A percentile compares a stretch with the other conserved stretches of the same genome.
These are phyloP conservation scores for Mus minutoides DNA, from an alignment of 2,797 vertebrate genomes.

Conservation along the genomic window DNA sequence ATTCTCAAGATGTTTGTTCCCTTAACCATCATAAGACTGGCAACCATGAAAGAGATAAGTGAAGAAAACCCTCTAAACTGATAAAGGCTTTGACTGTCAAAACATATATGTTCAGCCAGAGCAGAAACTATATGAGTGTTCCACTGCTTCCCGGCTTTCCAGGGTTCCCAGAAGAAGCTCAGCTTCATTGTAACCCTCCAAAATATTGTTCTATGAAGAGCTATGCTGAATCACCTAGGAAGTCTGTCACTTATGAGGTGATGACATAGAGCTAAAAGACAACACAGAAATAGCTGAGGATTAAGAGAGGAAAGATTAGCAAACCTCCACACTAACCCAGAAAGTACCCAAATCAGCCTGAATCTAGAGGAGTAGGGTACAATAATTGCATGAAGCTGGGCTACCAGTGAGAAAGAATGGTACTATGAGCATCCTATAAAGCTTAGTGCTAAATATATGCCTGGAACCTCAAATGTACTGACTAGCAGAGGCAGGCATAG, in stretches of 20 bases:
- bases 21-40: neutral
- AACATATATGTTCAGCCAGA: neutral
- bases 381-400: neutral
- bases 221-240: neutral
- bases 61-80: neutral
- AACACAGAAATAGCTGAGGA: neutral
- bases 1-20: neutral
- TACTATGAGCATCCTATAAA: neutral
- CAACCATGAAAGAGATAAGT: neutral
- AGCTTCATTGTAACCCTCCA: neutral
- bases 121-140: neutral
- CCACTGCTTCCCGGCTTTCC: neutral
- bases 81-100: neutral
- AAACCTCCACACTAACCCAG: neutral
- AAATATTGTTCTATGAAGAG: neutral
- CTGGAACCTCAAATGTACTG: neutral
- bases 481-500: neutral
- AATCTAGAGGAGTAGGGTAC: neutral
- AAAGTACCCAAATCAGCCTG: neutral
- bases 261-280: neutral
- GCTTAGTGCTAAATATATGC: neutral
- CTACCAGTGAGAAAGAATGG: slow-evolving; percentile 60
- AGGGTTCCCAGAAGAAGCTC: neutral
- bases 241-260: neutral
- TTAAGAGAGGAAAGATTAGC: neutral